Conservation (phyloP, 2,113 vertebrate genomes). For the Salvelinus sp. region DNA sequence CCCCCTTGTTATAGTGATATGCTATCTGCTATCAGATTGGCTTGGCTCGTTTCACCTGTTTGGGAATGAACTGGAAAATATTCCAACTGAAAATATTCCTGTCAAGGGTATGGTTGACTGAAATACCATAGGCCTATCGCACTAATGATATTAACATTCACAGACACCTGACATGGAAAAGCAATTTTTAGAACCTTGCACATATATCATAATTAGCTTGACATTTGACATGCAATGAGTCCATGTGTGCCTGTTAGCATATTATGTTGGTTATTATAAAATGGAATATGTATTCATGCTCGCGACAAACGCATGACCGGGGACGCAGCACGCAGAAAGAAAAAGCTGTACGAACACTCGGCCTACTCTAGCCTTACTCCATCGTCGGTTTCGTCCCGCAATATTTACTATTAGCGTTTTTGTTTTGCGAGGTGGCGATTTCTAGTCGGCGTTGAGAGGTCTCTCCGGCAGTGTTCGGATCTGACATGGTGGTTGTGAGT, state of each 20-base stretch:
- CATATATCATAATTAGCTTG: constrained; percentile 2
- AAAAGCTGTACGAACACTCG: no score
- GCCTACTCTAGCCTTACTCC: no score
- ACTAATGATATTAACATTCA: background rate
- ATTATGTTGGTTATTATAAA: background rate
- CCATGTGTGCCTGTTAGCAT: background rate
- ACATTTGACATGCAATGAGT: background rate
- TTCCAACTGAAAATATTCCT: constrained; percentile 7
- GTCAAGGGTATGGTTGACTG: background rate
- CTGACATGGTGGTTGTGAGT: background rate
- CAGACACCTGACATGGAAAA: background rate
- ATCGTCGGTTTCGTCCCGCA: no score
- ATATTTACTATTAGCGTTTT: background rate
- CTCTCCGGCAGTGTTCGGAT: background rate
- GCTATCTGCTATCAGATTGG: no score
- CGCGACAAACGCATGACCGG: background rate
- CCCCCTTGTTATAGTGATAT: no score
- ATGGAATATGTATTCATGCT: constrained; percentile 3
- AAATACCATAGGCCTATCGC: background rate
- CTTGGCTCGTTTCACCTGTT: no score
- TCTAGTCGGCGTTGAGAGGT: background rate
- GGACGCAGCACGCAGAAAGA: background rate
- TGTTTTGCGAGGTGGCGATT: background rate
- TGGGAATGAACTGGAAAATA: background rate
- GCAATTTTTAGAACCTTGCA: no score